Percentiles rank a stretch among this genome's conserved stretches.
phyloP scores from a whole-genome alignment of 2,113 vertebrate genomes.

The Nycticryphes semicollaris region DNA sequence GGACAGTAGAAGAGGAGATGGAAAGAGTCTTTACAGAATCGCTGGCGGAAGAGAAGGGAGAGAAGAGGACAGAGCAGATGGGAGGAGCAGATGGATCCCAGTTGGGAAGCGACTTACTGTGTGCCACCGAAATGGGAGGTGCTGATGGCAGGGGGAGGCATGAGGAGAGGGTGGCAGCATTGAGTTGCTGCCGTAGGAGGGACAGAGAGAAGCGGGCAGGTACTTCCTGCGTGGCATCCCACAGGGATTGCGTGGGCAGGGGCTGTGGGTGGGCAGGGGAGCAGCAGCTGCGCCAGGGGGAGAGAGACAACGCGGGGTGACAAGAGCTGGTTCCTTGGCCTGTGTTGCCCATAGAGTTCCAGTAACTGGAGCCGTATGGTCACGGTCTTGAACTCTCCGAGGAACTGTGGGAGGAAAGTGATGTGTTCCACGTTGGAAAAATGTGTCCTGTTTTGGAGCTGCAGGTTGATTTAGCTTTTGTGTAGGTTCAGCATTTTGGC shows the following conservation, averaged over 20 bases:
- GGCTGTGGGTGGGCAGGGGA: neutral
- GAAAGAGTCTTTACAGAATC: neutral
- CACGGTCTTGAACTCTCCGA: neutral
- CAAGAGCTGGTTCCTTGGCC: neutral
- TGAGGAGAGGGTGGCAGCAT: neutral
- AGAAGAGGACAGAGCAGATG: slow-evolving; percentile 2
- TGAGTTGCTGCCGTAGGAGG: neutral
- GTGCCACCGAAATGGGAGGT: neutral
- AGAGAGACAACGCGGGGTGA: fast-evolving
- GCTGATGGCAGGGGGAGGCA: neutral
- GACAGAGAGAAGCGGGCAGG: neutral
- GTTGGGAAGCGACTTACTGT: neutral
- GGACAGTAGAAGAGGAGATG: neutral
- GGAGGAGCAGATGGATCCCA: slow-evolving; percentile 41
- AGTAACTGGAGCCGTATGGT: neutral
- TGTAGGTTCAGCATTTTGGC: neutral
- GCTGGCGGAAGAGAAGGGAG: neutral
- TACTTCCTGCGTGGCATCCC: neutral
- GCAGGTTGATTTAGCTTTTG: neutral
- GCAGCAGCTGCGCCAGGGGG: neutral
- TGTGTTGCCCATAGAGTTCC: neutral
- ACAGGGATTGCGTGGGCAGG: neutral
- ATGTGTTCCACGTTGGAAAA: neutral
- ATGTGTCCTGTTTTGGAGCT: neutral
- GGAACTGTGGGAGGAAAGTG: neutral